Evolutionary conservation across 2,113 vertebrate genomes (phyloP), one percentile per base, ranked within the genome.

Genomic region (Potamarius usumacintae): DNA sequence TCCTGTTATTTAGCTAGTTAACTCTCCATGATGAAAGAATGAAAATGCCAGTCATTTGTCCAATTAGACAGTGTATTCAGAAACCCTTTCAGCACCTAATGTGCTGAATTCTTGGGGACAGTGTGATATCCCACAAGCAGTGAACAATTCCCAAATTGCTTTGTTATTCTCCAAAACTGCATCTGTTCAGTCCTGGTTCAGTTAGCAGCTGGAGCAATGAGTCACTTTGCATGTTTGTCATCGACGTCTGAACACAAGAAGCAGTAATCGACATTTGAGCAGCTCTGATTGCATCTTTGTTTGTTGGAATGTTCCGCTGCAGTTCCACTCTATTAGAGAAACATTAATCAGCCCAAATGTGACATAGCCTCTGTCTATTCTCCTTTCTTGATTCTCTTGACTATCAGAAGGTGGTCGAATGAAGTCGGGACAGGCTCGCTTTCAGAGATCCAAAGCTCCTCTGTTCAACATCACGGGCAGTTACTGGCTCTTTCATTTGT

Each of bases 401-500:
- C 69, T 53, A 83, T 25, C 27, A 78, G 69, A 65, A 7, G 50
- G 25, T 30, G 48, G 15, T 42, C 25, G 0, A 12, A 72, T 20
- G 8, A 58, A 62, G 42, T 50, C 20, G 8, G 20, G 8, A 67
- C 27, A n/a, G 58, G 30, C 72, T 42, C 0, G 11, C 34, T 83
- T 83, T 11, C 11, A 76, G 48, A n/a, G 50, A 62, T 63, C 78
- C 78, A 65, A 72, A 80, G 30, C 74, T 78, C 42, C 58, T 71
- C 63, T 48, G 72, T 67, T 77, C 71, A 83, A 77, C 58, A 83
- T 74, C 81, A 65, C 18, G 71, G 81, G 62, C 67, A 87, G 53
- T 87, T 48, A 42, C 86, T 83, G 55, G 17, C 71, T 67, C 81
- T 78, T 88, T 86, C 8, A 85, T 87, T 48, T 57, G 60, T 86